These are phyloP conservation scores for Spea multiplicata DNA, from an alignment of 2,113 vertebrate species.

Conservation along the genomic window DNA sequence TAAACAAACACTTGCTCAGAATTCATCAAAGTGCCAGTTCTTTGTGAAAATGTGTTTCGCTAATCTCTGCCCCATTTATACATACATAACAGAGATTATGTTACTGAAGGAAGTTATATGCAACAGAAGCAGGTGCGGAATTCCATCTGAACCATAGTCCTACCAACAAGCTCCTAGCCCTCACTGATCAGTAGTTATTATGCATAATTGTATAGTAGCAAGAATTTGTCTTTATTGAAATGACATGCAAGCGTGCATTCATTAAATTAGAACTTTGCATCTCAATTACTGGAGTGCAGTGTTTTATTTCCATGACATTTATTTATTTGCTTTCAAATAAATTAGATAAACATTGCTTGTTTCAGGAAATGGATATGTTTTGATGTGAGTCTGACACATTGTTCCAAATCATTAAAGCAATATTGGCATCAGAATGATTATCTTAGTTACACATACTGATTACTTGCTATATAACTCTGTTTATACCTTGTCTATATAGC, in stretches of 20 bases:
- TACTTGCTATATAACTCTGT: background rate
- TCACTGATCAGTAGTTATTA: constrained; percentile 31
- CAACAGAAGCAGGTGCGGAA: constrained; percentile 29
- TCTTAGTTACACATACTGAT: constrained; percentile 9
- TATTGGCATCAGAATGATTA: constrained; percentile 5
- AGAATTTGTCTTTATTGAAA: constrained; percentile 31
- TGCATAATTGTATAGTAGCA: constrained; percentile 39
- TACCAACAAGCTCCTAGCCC: background rate
- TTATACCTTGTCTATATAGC: background rate
- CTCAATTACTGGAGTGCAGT: constrained; percentile 38
- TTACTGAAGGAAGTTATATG: background rate
- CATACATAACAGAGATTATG: too few relatives aligned
- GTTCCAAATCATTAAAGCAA: constrained; percentile 18
- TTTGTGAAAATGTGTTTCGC: too few relatives aligned
- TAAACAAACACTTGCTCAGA: too few relatives aligned
- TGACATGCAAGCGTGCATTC: constrained; percentile 38
- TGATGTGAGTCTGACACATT: constrained; percentile 15
- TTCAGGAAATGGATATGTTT: constrained; percentile 11
- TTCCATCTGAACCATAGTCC: background rate
- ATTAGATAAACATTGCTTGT: constrained; percentile 39
- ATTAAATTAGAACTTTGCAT: constrained; percentile 47
- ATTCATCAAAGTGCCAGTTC: too few relatives aligned
- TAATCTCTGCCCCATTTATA: too few relatives aligned
- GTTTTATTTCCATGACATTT: constrained; percentile 39
- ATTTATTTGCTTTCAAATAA: constrained; percentile 35